Evolutionary conservation across 2,888 invertebrate genomes (phyloP).

Genomic region (Calliphora vomitoria): DNA sequence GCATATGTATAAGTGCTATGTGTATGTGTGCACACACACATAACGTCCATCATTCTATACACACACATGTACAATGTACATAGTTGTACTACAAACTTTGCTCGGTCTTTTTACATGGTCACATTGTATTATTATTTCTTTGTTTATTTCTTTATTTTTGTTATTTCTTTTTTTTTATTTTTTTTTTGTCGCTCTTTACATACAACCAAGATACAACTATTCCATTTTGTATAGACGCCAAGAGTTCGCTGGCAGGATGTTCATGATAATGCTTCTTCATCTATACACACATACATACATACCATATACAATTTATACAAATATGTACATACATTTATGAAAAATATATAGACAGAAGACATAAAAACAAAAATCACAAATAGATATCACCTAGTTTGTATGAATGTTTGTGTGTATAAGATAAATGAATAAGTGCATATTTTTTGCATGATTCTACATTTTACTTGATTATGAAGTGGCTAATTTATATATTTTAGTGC

Average conservation of each 20-base stretch:
- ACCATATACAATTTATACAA: no score
- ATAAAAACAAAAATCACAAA: no score
- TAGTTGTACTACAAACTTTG: slow-evolving; percentile 7
- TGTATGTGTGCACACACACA: neutral
- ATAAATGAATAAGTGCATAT: neutral
- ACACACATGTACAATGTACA: slow-evolving; percentile 58
- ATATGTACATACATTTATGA: no score
- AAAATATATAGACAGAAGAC: no score
- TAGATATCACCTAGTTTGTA: neutral
- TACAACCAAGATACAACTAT: slow-evolving; percentile 25
- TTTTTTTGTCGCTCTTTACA: neutral
- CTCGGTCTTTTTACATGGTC: slow-evolving; percentile 48
- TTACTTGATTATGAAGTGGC: neutral
- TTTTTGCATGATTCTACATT: neutral
- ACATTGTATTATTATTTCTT: slow-evolving; percentile 42
- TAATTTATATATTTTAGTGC: slow-evolving; percentile 1
- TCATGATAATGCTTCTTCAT: slow-evolving; percentile 43
- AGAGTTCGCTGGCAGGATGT: slow-evolving; percentile 64
- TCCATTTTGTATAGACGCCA: slow-evolving; percentile 59
- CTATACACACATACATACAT: neutral
- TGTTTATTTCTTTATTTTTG: slow-evolving; percentile 37
- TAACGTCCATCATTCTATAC: slow-evolving; percentile 9
- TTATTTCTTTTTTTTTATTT: neutral
- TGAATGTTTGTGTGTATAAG: neutral
- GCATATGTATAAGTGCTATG: no score